Conservation (phyloP, 2,113 vertebrate genomes). For the Micronycteris hirsuta region DNA sequence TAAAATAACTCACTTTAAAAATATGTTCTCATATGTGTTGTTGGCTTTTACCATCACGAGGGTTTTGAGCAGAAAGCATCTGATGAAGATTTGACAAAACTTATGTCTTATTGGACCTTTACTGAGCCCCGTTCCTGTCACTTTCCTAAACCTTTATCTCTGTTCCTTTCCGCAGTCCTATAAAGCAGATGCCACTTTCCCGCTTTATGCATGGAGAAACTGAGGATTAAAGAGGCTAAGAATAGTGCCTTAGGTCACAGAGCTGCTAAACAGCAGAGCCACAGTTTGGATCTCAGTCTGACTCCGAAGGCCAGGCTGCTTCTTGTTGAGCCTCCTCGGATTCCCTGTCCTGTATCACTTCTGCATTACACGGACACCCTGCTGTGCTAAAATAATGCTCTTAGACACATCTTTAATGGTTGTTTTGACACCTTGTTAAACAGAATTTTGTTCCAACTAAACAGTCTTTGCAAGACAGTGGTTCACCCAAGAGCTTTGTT, state of each 20-base stretch:
- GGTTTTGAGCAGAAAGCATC: conserved; percentile 37
- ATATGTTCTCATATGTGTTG: neutral
- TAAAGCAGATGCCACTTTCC: conserved; percentile 38
- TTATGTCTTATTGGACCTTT: neutral
- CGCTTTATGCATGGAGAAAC: conserved; percentile 59
- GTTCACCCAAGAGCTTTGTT: conserved; percentile 53
- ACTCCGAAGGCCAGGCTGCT: neutral
- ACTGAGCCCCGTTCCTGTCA: conserved; percentile 25
- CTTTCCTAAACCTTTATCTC: conserved; percentile 44
- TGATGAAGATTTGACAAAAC: conserved; percentile 46
- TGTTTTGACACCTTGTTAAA: conserved; percentile 71
- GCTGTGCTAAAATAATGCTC: conserved; percentile 64
- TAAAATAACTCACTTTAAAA: conserved; percentile 5
- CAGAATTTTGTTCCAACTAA: conserved; percentile 65
- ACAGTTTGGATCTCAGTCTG: conserved; percentile 36
- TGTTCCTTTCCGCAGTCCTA: conserved; percentile 36
- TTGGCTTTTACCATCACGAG: conserved; percentile 7
- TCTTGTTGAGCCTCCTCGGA: neutral
- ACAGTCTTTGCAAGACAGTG: conserved; percentile 54
- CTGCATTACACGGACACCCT: neutral
- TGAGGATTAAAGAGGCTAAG: conserved; percentile 52
- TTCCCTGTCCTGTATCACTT: conserved; percentile 34
- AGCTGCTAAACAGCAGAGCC: conserved; percentile 50
- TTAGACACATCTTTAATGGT: conserved; percentile 64
- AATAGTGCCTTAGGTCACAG: conserved; percentile 44